Evolutionary conservation across 1,140 invertebrate genomes (phyloP), one percentile per base, ranked within the genome.

Genomic region (Nymphalis io): DNA sequence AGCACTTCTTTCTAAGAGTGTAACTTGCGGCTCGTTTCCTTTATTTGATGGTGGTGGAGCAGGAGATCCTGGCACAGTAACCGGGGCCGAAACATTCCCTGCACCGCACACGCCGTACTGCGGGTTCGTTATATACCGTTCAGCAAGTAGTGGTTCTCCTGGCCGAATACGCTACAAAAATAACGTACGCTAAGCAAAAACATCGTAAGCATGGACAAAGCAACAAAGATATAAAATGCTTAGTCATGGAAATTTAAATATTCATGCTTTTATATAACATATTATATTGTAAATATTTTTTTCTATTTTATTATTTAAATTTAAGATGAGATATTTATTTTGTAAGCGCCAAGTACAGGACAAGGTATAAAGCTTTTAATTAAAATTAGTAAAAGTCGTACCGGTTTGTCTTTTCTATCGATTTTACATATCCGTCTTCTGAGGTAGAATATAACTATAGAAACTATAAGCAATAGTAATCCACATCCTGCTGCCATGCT

Each of bases 61-160:
- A 40, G 60, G 76, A 18, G 60, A 74, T 13, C 51, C 77, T 46
- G 65, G 76, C 53, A 42, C 65, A n/a, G 76, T 42, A 11, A 64
- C 63, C 5, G 68, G 48, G 0, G 67, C 61, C 10, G 70, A 69
- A 8, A 61, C 42, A 66, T 64, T 21, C 92, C 91, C 55, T 21
- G 83, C 83, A 23, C 87, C 85, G 75, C 84, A 90, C 63, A 90
- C 84, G 39, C 94, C 94, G 88, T 96, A 96, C 90, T 96, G 95
- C 44, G 95, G 95, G 92, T 96, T 96, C 73, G 94, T 93, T 66
- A 95, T 94, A 85, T 95, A 96, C 77, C 95, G 93, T 84, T 96
- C 95, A 59, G 94, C 93, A 70, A 95, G 90, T 38, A 96, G 86
- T 55, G 95, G 91, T 80, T 92, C 92, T 76, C 90, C 91, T 53